Evolutionary conservation across 1,140 invertebrate species (phyloP), one percentile per base, ranked within the genome.

Genomic region (Daktulosphaira vitifoliae): DNA sequence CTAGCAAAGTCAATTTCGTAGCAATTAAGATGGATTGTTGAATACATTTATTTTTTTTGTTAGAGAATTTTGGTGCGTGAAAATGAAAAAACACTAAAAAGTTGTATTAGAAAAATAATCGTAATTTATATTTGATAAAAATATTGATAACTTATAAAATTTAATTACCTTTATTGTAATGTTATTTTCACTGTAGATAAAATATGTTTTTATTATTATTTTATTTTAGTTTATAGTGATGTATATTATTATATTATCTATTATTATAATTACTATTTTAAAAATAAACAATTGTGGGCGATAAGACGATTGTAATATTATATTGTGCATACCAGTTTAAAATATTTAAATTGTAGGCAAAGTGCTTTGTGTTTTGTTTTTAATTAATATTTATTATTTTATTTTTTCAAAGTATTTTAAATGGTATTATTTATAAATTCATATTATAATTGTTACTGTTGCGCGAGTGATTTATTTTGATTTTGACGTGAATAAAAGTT

Each of bases 401-500:
- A n/a, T 54, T 33, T 56, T 56, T 56, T 44, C n/a, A 13, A 44
- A 59, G 23, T 59, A 59, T 62, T 33, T 62, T 62, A 62, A 39
- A 62, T 18, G 56, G 25, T 62, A 62, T 62, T 62, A 62, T 62
- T 62, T 62, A 62, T 62, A 62, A 25, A 56, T 25, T 48, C 29
- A 46, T 46, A 46, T 62, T 62, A 48, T 62, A 62, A 48, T 62
- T 62, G 56, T 62, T 62, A 62, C 56, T 62, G 56, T 62, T 48
- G 13, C 56, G 56, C 56, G 22, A 62, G 54, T 46, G 54, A 59
- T 56, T 56, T 56, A 59, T 48, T 48, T 48, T 48, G 25, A 62
- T 62, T 62, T 62, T 62, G 56, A 62, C 56, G 25, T 62, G 42
- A 62, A 48, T 26, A 62, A 62, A 48, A 62, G 25, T 62, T 33